phyloP scores from a whole-genome alignment of 2,888 invertebrate genomes.

The Vandiemenella viatica region DNA sequence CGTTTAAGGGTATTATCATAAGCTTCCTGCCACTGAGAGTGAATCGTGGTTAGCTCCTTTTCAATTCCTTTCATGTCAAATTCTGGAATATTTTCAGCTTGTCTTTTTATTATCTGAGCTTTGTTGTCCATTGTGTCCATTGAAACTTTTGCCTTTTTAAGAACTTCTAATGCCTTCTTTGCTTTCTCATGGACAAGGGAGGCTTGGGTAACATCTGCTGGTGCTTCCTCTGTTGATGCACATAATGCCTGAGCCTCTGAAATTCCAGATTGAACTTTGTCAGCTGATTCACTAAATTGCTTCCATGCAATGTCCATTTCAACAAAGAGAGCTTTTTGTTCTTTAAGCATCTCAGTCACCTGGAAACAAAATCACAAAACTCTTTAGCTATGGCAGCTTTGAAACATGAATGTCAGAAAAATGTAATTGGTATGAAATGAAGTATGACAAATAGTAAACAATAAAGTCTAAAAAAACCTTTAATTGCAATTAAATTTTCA shows the following conservation, averaged over 20 bases:
- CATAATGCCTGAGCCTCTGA: conserved; percentile 50
- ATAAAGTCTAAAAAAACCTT: too few relatives aligned
- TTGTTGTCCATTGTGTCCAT: conserved; percentile 67
- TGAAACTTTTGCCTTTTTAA: conserved; percentile 57
- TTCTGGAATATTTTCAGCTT: conserved; percentile 49
- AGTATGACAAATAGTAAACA: too few relatives aligned
- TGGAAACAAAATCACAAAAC: too few relatives aligned
- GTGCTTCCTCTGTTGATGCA: conserved; percentile 45
- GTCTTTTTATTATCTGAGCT: conserved; percentile 52
- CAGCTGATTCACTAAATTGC: conserved; percentile 56
- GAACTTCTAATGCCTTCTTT: conserved; percentile 56
- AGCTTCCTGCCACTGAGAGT: conserved; percentile 52
- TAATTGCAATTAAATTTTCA: too few relatives aligned
- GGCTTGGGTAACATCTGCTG: conserved; percentile 58
- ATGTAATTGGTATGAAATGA: too few relatives aligned
- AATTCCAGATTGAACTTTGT: conserved; percentile 53
- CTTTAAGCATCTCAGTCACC: conserved; percentile 53
- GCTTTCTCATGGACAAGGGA: conserved; percentile 55
- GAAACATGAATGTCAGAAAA: too few relatives aligned
- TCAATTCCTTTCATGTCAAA: conserved; percentile 40
- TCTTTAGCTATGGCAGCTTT: too few relatives aligned
- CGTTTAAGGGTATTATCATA: conserved; percentile 56
- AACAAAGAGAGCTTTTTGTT: conserved; percentile 57
- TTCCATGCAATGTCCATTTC: conserved; percentile 57
- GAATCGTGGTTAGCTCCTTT: conserved; percentile 33